Conservation (phyloP, 2,888 invertebrate species). For the Drosophila villosipedis region DNA sequence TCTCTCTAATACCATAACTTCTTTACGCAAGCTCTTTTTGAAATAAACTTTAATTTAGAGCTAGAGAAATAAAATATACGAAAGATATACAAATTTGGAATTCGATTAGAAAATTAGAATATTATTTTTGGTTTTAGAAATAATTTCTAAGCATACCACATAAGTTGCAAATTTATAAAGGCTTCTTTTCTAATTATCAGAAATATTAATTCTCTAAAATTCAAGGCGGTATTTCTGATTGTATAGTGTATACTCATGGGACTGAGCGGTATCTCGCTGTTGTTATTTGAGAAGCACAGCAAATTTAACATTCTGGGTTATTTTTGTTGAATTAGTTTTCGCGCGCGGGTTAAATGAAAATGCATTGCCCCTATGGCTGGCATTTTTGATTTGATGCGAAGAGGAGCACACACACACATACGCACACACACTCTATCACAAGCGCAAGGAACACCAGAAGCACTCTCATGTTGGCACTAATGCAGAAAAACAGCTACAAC, state of each 20-base stretch:
- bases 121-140: background rate
- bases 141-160: background rate
- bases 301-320: conserved; percentile 8
- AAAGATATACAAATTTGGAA: background rate
- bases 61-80: background rate
- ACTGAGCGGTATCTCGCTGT: conserved; percentile 13
- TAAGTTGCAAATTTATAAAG: background rate
- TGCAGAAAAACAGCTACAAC: conserved; percentile 27
- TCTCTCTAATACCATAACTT: background rate
- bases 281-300: background rate
- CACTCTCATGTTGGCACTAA: conserved; percentile 37
- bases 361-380: conserved; percentile 66
- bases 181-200: background rate
- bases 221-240: background rate
- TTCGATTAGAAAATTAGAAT: background rate
- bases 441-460: conserved; percentile 21
- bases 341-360: conserved; percentile 71
- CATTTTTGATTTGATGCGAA: conserved; percentile 70
- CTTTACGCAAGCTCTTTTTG: background rate
- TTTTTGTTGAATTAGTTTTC: conserved; percentile 45
- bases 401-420: background rate
- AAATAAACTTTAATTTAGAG: background rate
- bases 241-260: too few species aligned
- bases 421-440: conserved; percentile 4
- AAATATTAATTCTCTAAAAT: background rate